phyloP scores from a whole-genome alignment of 1,140 invertebrate genomes.

The Pararge aegeria region DNA sequence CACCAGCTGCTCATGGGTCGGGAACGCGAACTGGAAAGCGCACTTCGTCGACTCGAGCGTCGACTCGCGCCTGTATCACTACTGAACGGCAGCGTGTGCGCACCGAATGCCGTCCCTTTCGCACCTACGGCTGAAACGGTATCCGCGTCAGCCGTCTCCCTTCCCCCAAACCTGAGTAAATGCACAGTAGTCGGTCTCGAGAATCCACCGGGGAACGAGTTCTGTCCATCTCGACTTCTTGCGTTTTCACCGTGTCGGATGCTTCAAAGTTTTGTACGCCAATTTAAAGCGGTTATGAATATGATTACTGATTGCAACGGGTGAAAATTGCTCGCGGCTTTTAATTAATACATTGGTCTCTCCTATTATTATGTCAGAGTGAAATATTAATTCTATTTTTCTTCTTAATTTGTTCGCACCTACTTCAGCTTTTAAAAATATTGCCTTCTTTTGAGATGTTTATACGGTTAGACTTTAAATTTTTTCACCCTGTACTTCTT shows the following conservation, averaged over 20 bases:
- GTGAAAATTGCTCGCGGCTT: constrained; percentile 50
- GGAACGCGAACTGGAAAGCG: constrained; percentile 70
- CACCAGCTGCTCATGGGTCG: constrained; percentile 64
- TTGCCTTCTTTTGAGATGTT: background rate
- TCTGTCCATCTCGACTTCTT: constrained; percentile 65
- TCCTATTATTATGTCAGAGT: constrained; percentile 27
- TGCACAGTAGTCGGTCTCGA: constrained; percentile 71
- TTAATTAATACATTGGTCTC: constrained; percentile 47
- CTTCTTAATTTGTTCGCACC: constrained; percentile 14
- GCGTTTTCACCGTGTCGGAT: constrained; percentile 59
- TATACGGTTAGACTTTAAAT: background rate
- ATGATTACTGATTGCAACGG: constrained; percentile 57
- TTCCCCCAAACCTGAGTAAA: constrained; percentile 46
- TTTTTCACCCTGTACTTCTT: too few relatives aligned
- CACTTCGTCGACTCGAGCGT: constrained; percentile 54
- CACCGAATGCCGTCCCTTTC: constrained; percentile 51
- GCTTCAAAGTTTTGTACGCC: constrained; percentile 56
- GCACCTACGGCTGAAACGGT: constrained; percentile 9
- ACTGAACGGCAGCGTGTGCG: constrained; percentile 61
- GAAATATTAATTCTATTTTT: constrained; percentile 15
- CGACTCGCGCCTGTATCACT: constrained; percentile 56
- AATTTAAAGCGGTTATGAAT: constrained; percentile 55
- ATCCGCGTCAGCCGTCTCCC: constrained; percentile 32
- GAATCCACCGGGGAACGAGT: constrained; percentile 66
- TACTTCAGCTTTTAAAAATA: background rate